Evolutionary conservation across 2,888 invertebrate genomes (phyloP).

Genomic region (Halictus ligatus): DNA sequence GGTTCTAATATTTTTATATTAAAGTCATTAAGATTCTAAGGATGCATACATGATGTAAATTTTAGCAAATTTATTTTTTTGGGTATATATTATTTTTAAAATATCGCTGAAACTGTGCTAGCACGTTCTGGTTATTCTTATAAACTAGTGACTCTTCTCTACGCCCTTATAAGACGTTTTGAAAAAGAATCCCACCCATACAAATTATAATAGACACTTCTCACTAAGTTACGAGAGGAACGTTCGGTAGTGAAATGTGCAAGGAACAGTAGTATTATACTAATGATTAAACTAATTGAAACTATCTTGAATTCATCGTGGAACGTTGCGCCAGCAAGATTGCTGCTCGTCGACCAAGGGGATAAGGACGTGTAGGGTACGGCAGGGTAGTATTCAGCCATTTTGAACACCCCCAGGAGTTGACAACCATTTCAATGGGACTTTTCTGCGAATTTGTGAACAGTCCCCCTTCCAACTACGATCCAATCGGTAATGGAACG

Average conservation of each 20-base stretch:
- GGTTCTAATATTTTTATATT: too few relatives aligned
- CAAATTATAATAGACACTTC: too few relatives aligned
- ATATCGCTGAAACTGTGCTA: too few relatives aligned
- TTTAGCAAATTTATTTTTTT: too few relatives aligned
- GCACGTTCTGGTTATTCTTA: too few relatives aligned
- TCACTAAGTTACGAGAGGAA: neutral
- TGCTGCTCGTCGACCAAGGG: neutral
- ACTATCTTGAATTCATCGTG: neutral
- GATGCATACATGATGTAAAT: too few relatives aligned
- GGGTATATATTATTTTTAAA: too few relatives aligned
- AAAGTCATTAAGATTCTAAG: too few relatives aligned
- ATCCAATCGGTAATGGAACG: constrained; percentile 4
- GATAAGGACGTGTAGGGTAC: neutral
- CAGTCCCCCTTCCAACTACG: constrained; percentile 1
- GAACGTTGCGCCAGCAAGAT: neutral
- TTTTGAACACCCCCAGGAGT: constrained; percentile 2
- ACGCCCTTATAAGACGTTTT: too few relatives aligned
- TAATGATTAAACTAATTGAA: neutral
- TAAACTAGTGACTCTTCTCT: too few relatives aligned
- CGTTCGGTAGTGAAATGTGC: neutral
- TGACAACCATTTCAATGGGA: constrained; percentile 1
- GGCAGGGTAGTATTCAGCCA: constrained; percentile 2
- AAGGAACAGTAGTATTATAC: neutral
- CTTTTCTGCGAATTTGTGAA: constrained; percentile 5
- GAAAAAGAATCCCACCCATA: too few relatives aligned